Percentiles rank a stretch among this genome's conserved stretches.
phyloP scores from a whole-genome alignment of 2,113 vertebrate genomes.

The Sylvietta virens region DNA sequence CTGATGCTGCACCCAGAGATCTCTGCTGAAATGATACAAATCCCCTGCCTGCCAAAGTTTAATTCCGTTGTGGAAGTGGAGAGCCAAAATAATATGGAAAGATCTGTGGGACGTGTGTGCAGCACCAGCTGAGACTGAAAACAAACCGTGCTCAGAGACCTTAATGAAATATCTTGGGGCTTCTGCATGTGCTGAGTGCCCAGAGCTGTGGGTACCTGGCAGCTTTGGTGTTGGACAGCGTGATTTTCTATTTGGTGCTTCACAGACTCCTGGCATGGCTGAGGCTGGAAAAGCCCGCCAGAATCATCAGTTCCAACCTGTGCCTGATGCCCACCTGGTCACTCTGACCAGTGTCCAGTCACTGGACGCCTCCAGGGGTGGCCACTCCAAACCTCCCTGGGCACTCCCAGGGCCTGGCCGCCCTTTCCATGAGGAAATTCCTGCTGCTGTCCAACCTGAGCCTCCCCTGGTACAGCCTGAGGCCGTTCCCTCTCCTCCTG shows the following conservation, averaged over 20 bases:
- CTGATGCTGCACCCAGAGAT: conserved; percentile 50
- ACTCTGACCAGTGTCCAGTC: neutral
- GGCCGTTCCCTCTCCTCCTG: neutral
- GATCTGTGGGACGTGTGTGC: neutral
- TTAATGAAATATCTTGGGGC: neutral
- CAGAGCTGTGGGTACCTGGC: neutral
- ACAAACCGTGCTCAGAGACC: neutral
- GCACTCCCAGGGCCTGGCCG: fast-evolving
- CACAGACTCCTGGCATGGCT: neutral
- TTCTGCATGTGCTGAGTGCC: neutral
- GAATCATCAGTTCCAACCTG: neutral
- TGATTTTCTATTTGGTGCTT: neutral
- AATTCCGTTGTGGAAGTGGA: neutral
- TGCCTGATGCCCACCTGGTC: neutral
- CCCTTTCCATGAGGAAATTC: neutral
- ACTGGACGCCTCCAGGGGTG: fast-evolving
- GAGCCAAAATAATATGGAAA: conserved; percentile 18
- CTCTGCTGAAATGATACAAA: conserved; percentile 42
- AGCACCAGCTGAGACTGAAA: neutral
- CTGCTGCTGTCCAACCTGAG: neutral
- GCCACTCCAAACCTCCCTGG: neutral
- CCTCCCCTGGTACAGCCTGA: neutral
- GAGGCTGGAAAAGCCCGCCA: neutral
- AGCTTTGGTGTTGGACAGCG: fast-evolving
- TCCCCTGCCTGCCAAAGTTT: conserved; percentile 24